A percentile compares a stretch with the other conserved stretches of the same genome.
These are phyloP conservation scores for Ptilorrhoa leucosticta DNA, from an alignment of 2,113 vertebrate species.

Conservation along the genomic window DNA sequence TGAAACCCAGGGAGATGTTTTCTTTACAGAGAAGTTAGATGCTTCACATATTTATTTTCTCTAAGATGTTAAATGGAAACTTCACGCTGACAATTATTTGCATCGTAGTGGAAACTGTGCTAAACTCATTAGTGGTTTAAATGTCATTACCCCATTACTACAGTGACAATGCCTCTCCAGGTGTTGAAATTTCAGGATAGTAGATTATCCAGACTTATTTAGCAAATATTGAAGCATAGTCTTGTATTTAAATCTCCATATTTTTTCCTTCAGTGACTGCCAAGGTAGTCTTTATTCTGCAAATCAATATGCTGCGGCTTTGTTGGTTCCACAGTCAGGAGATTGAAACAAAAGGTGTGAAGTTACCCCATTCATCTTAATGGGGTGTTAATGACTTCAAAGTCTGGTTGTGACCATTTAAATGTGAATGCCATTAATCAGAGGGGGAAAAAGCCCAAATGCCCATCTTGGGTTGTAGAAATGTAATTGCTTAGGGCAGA, in stretches of 20 bases:
- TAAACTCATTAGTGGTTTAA: conserved; percentile 13
- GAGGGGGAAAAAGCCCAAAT: conserved; percentile 47
- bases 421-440: conserved; percentile 70
- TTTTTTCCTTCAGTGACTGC: conserved; percentile 20
- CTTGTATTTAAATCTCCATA: conserved; percentile 14
- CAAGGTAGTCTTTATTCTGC: conserved; percentile 26
- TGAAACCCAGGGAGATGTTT: neutral
- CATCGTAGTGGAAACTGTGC: conserved; percentile 5
- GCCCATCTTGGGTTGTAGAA: conserved; percentile 15
- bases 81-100: conserved; percentile 40
- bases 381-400: conserved; percentile 62
- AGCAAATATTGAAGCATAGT: conserved; percentile 2
- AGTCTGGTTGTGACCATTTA: conserved; percentile 57
- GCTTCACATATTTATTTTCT: conserved; percentile 32
- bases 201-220: neutral
- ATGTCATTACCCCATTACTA: neutral
- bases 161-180: neutral
- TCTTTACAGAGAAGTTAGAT: conserved; percentile 23
- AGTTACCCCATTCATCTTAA: conserved; percentile 67
- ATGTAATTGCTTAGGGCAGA: conserved; percentile 55
- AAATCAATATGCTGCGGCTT: conserved; percentile 51
- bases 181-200: neutral
- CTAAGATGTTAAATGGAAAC: conserved; percentile 1
- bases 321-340: conserved; percentile 15
- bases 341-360: conserved; percentile 61